These are phyloP conservation scores for Muschampia staudingeri DNA, from an alignment of 2,888 invertebrate species.

Conservation along the genomic window DNA sequence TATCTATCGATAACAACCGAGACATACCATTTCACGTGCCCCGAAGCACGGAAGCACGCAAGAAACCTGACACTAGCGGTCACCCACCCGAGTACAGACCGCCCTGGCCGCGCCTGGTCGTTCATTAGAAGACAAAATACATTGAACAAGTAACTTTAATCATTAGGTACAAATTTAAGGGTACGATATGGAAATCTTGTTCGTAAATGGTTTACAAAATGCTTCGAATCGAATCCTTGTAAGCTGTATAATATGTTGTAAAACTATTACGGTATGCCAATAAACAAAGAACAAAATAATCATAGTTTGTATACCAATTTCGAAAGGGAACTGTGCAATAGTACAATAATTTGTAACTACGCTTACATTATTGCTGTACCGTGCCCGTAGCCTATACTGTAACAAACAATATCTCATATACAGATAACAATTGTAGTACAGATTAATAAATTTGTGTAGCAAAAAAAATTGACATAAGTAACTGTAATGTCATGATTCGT, in stretches of 20 bases:
- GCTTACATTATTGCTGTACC: slow-evolving; percentile 2
- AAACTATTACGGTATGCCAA: slow-evolving; percentile 32
- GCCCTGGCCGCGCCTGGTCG: neutral
- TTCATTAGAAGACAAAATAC: neutral
- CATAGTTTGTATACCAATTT: slow-evolving; percentile 32
- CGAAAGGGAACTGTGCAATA: slow-evolving; percentile 33
- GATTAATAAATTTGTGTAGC: neutral
- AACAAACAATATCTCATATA: neutral
- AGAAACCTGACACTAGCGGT: too few species aligned
- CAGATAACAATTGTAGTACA: neutral
- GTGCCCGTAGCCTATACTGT: neutral
- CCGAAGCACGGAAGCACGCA: too few species aligned
- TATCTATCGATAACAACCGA: too few species aligned
- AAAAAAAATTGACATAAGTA: neutral
- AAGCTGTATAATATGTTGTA: neutral
- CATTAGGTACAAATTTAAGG: slow-evolving; percentile 1
- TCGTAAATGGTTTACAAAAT: slow-evolving; percentile 27
- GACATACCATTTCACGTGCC: neutral
- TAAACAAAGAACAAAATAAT: slow-evolving; percentile 32
- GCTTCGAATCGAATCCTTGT: slow-evolving; percentile 20
- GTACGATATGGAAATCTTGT: neutral
- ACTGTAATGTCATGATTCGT: too few species aligned
- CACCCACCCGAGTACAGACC: neutral
- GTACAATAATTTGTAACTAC: slow-evolving; percentile 18
- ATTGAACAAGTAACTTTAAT: neutral